Evolutionary conservation across 2,888 invertebrate genomes (phyloP).

Genomic region (Archips crataeganus): DNA sequence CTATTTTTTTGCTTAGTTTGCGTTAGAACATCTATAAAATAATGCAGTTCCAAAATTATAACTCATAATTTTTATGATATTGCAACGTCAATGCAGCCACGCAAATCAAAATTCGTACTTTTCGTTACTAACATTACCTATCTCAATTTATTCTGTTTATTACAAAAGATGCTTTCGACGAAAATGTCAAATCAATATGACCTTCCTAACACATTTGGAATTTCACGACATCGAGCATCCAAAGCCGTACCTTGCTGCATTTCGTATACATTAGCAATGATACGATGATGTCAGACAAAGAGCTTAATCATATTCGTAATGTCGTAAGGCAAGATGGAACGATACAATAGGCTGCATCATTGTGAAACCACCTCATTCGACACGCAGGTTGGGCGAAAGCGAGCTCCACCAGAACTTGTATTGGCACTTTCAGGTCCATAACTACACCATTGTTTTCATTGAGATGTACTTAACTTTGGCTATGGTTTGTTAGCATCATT

Average conservation of each 20-base stretch:
- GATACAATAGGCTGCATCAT: constrained; percentile 79
- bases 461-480: constrained; percentile 62
- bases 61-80: background rate
- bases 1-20: too few relatives aligned
- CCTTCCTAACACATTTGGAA: constrained; percentile 28
- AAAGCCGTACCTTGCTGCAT: constrained; percentile 15
- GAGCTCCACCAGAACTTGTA: constrained; percentile 68
- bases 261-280: constrained; percentile 41
- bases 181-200: constrained; percentile 37
- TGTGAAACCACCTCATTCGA: constrained; percentile 77
- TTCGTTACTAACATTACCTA: background rate
- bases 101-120: background rate
- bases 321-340: constrained; percentile 80
- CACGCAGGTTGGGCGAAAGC: constrained; percentile 83
- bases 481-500: constrained; percentile 62
- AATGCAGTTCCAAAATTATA: background rate
- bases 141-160: constrained; percentile 17
- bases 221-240: constrained; percentile 23
- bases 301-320: constrained; percentile 82
- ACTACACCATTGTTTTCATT: constrained; percentile 72
- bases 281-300: constrained; percentile 73
- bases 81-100: background rate
- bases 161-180: constrained; percentile 28
- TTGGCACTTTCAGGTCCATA: constrained; percentile 67
- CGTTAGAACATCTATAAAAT: too few relatives aligned